A percentile compares a stretch with the other conserved stretches of the same genome.
These are phyloP conservation scores for Drosophila differens DNA, from an alignment of 2,888 invertebrate genomes.

Conservation along the genomic window DNA sequence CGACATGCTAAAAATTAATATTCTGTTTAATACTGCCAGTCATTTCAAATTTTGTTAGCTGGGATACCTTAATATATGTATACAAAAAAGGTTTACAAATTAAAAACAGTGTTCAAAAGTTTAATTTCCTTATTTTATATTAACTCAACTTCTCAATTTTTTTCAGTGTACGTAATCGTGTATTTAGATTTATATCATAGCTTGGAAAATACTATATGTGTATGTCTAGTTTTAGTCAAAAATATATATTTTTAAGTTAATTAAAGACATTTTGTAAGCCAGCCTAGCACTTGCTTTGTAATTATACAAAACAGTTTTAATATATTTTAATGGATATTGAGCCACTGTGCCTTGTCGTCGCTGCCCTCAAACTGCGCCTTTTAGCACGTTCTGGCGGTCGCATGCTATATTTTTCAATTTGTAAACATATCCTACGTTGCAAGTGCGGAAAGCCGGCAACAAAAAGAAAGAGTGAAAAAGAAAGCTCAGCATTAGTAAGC, in stretches of 20 bases:
- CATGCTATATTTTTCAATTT: conserved; percentile 80
- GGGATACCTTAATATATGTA: background rate
- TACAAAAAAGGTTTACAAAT: background rate
- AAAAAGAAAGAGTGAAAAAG: conserved; percentile 10
- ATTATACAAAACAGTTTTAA: background rate
- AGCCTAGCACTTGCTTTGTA: background rate
- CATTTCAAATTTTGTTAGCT: background rate
- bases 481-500: conserved; percentile 65
- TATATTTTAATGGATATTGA: background rate
- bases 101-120: background rate
- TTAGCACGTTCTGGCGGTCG: conserved; percentile 68
- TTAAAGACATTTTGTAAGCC: background rate
- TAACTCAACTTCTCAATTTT: background rate
- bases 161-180: too few relatives aligned
- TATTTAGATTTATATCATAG: background rate
- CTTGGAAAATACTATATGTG: background rate
- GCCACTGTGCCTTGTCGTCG: conserved; percentile 44
- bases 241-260: background rate
- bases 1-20: background rate
- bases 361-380: conserved; percentile 28
- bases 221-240: background rate
- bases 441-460: conserved; percentile 58
- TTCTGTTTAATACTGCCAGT: background rate
- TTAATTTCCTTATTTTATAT: background rate
- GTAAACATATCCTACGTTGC: conserved; percentile 80